Evolutionary conservation across 2,113 vertebrate genomes (phyloP), one percentile per base, ranked within the genome.

Genomic region (Myotis lucifugus): DNA sequence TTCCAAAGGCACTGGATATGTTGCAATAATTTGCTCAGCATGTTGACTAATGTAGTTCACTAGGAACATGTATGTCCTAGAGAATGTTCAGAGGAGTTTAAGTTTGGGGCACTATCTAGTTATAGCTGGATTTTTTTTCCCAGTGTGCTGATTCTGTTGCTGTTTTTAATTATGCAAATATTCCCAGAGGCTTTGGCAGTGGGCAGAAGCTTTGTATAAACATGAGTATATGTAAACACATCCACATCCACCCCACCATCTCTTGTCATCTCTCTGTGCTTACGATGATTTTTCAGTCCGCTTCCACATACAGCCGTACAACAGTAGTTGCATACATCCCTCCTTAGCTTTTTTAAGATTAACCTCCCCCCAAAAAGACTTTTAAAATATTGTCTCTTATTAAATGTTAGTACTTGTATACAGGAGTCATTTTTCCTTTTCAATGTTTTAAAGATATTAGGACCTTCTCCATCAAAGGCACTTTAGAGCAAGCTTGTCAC

Each of bases 151-250:
- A 88, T 92, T 92, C 82, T 56, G n/a, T 77, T 54, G 11, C 83
- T 94, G 87, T 85, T 96, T 95, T 95, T 90, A 96, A 96, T 97
- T 96, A 95, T 97, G 94, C 34, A 92, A 48, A 95, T 96, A 2
- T 37, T 86, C 18, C 56, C 42, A 69, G 48, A 91, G 86, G 79
- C 42, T 95, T 64, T 89, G 84, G 74, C 90, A 77, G 34, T 81
- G 74, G 85, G 46, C 79, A 93, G 76, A 94, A 70, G 59, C 85
- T 94, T 88, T 74, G 29, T 73, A 82, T 64, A 94, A 90, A 66
- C 13, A 32, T 15, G 37, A 93, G 54, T 19, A 19, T 54, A 70
- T 8, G 23, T 70, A 72, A 87, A 81, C 29, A 85, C 72, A 87
- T n/a, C 37, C 21, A 17, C 66, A 87, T n/a, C 37, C 21, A 17